These are phyloP conservation scores for Ormia ochracea DNA, from an alignment of 2,888 invertebrate species.

Conservation along the genomic window DNA sequence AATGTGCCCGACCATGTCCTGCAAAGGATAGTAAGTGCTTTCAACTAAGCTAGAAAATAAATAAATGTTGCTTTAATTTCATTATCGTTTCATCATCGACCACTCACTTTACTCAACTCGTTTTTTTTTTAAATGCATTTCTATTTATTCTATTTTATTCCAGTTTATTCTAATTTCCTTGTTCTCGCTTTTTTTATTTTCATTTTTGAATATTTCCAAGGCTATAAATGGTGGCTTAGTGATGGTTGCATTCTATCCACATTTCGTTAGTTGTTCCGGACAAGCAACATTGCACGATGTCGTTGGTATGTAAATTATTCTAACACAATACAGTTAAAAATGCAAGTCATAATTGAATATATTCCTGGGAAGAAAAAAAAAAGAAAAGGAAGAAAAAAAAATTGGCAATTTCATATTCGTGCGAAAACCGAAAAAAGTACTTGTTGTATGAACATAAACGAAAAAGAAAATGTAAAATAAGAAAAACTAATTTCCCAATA, in stretches of 20 bases:
- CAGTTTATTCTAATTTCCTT: conserved; percentile 1
- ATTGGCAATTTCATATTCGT: no score
- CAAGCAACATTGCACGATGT: conserved; percentile 80
- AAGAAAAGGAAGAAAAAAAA: neutral
- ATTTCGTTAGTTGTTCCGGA: conserved; percentile 80
- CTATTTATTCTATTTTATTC: conserved; percentile 12
- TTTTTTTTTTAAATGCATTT: neutral
- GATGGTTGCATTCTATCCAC: conserved; percentile 82
- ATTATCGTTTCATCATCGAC: neutral
- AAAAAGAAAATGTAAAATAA: no score
- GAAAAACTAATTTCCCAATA: no score
- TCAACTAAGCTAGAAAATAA: neutral
- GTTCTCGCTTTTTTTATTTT: conserved; percentile 34
- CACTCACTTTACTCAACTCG: neutral
- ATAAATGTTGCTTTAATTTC: conserved; percentile 46
- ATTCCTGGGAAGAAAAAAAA: neutral
- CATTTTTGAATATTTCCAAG: conserved; percentile 72
- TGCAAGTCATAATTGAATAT: conserved; percentile 51
- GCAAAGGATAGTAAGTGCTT: conserved; percentile 80
- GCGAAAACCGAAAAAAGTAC: no score
- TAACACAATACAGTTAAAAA: conserved; percentile 33
- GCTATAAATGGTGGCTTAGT: conserved; percentile 81
- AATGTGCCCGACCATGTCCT: conserved; percentile 89
- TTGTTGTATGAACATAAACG: no score
- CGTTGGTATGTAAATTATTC: conserved; percentile 78